A percentile compares a stretch with the other conserved stretches of the same genome.
Evolutionary conservation across 2,113 vertebrate genomes (phyloP).

Genomic region (Atrichornis clamosus): DNA sequence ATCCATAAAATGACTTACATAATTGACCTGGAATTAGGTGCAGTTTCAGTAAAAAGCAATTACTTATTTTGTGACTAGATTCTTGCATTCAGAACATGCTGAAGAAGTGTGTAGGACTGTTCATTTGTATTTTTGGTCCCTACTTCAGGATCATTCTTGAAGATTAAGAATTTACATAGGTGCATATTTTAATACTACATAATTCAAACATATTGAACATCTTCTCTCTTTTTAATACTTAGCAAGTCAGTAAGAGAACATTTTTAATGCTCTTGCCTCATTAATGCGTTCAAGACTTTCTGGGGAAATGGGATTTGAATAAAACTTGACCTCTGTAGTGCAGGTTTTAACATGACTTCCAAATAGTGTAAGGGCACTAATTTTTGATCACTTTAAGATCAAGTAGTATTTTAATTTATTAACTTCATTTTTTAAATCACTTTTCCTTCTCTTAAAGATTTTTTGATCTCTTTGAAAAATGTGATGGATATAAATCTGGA

Average conservation of each 20-base stretch:
- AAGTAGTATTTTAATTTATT: background rate
- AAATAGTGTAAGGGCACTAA: background rate
- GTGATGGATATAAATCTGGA: constrained; percentile 86
- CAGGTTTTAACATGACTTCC: background rate
- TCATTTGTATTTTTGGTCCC: background rate
- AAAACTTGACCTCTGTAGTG: background rate
- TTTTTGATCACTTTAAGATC: background rate
- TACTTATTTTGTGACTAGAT: background rate
- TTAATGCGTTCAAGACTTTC: background rate
- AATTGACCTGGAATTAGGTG: background rate
- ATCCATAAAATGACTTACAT: background rate
- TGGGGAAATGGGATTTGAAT: background rate
- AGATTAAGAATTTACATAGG: background rate
- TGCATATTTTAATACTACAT: background rate
- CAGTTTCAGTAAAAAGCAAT: background rate
- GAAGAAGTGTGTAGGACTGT: background rate
- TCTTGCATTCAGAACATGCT: background rate
- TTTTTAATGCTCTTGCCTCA: background rate
- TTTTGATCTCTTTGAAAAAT: constrained; percentile 93
- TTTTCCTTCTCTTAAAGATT: constrained; percentile 74
- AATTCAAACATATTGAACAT: background rate
- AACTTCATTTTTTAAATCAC: background rate
- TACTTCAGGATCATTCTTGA: background rate
- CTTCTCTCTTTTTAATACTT: background rate
- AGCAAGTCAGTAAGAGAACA: background rate